Percentiles rank a stretch among this genome's conserved stretches.
Evolutionary conservation across 2,113 vertebrate species (phyloP).

Genomic region (Phaethornis superciliosus): DNA sequence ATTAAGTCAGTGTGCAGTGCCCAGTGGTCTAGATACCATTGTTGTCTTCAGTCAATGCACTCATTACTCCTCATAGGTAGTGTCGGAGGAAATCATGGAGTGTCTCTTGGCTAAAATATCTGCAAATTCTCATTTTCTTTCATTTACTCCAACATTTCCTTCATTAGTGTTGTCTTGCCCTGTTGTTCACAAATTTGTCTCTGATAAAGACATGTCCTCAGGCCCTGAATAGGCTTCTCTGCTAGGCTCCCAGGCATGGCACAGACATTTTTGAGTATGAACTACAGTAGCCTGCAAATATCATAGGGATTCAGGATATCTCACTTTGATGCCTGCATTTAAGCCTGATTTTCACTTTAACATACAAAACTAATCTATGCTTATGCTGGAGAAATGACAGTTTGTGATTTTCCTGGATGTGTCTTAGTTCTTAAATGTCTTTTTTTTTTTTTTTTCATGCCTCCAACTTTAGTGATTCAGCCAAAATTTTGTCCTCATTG

Average conservation of each 20-base stretch:
- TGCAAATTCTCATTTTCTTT: neutral
- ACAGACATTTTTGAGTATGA: neutral
- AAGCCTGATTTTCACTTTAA: neutral
- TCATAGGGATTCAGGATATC: neutral
- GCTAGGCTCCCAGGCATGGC: neutral
- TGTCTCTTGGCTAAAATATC: neutral
- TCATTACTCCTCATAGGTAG: neutral
- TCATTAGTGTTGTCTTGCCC: neutral
- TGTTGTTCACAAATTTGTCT: neutral
- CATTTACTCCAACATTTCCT: neutral
- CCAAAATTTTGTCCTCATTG: neutral
- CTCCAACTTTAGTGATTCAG: neutral
- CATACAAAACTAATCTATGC: neutral
- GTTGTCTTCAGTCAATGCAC: neutral
- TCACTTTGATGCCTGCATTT: rapidly evolving
- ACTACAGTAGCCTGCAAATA: neutral
- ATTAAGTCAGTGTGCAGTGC: neutral
- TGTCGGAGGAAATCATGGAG: neutral
- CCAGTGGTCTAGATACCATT: neutral
- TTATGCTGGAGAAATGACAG: neutral
- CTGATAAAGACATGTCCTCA: rapidly evolving
- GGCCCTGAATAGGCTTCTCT: neutral
- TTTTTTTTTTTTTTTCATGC: neutral
- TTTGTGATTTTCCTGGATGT: neutral
- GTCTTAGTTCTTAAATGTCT: neutral